Base-by-base conservation (phyloP, 2,888 invertebrate genomes). In the Amiota minor region DNA sequence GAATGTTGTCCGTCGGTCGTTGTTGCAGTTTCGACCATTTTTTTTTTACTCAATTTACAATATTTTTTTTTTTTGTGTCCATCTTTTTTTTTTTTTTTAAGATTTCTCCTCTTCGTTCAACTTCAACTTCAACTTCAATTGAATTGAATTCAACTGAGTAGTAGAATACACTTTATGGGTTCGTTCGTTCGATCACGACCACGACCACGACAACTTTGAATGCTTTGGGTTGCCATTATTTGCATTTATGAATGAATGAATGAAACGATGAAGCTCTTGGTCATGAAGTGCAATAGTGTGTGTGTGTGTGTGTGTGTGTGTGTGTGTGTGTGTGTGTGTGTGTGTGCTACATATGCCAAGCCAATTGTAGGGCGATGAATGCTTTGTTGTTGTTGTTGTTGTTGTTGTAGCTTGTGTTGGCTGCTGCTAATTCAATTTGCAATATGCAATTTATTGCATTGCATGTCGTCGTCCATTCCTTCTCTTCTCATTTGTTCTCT, bases 261-360 rank as follows among this genome's bases (percentile, higher is more conserved):
- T 85, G 85, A n/a, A n/a, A n/a, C n/a, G n/a, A n/a, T n/a, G n/a
- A n/a, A n/a, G n/a, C n/a, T n/a, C n/a, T n/a, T n/a, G n/a, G n/a
- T n/a, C 82, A 86, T 84, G 81, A 84, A 83, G 83, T 80, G 85
- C 87, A 83, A 86, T 86, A 80, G 86, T 79, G 77, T 49, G 61
- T 71, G 9, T 75, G 70, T 71, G 56, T 68, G 68, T 56, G 68
- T 53, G 67, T 62, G 70, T n/a, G 56, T 10, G 61, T n/a, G 35
- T 56, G 72, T 72, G 68, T 55, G 72, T 46, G 64, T 55, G 18
- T 56, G 67, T 53, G 62, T 62, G 45, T 62, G 23, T 20, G 23
- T 59, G 9, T 14, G 23, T 59, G 20, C 18, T 59, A 59, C 18
- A 18, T 59, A 12, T 59, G 59, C 53, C 35, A 59, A 18, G 72